phyloP scores from a whole-genome alignment of 2,888 invertebrate species.

The Napeogenes inachia region DNA sequence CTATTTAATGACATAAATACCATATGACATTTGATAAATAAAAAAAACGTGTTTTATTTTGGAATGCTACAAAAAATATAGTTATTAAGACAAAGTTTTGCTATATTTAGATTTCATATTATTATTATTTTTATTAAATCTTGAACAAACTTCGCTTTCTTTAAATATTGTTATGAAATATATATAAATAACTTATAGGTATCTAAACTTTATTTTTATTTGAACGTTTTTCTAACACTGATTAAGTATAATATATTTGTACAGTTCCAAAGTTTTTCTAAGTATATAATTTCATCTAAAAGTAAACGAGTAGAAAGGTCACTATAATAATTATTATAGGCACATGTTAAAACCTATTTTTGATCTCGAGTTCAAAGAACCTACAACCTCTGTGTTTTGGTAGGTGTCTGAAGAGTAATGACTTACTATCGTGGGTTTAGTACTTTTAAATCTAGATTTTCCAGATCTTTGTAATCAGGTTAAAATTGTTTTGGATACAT shows the following conservation, averaged over 20 bases:
- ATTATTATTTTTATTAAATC: too few relatives aligned
- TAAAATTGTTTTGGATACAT: too few relatives aligned
- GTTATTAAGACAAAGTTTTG: too few relatives aligned
- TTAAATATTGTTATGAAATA: too few relatives aligned
- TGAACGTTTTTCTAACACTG: not conserved
- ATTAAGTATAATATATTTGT: not conserved
- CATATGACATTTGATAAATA: too few relatives aligned
- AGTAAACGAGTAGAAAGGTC: slow-evolving; percentile 1
- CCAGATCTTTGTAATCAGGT: not conserved
- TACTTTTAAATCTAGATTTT: not conserved
- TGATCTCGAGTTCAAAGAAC: not conserved
- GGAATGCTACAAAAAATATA: too few relatives aligned
- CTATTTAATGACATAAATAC: too few relatives aligned
- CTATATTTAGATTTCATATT: too few relatives aligned
- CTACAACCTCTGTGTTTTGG: slow-evolving; percentile 2
- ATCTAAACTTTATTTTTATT: too few relatives aligned
- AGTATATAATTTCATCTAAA: not conserved
- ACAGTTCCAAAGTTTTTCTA: not conserved
- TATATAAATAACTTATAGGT: too few relatives aligned
- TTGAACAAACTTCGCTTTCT: too few relatives aligned
- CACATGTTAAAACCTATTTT: not conserved
- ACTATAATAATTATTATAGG: not conserved
- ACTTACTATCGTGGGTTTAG: not conserved
- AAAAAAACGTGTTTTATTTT: too few relatives aligned
- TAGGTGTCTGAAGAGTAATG: not conserved